A percentile compares a stretch with the other conserved stretches of the same genome.
Evolutionary conservation across 1,140 invertebrate species (phyloP).

Genomic region (Ganaspis sp.): DNA sequence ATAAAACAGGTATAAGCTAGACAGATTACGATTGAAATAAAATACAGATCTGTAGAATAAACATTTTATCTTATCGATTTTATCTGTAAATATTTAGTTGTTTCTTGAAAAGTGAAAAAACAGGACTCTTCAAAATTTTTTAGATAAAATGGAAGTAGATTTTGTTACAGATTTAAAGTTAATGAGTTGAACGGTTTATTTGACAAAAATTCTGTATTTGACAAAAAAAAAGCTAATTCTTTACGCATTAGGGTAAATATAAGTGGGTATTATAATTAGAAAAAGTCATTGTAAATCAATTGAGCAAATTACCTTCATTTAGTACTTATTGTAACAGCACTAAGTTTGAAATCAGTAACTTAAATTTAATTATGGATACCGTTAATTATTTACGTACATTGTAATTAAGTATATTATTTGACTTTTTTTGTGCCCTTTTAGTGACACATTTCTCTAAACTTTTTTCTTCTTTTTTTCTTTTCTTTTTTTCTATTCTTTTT

Average conservation of each 20-base stretch:
- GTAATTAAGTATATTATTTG: no score
- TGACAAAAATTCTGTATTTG: no score
- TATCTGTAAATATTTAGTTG: constrained; percentile 3
- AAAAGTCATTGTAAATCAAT: background rate
- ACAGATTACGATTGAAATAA: background rate
- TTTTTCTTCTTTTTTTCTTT: no score
- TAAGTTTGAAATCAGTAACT: no score
- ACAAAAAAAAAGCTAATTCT: background rate
- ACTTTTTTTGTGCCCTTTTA: no score
- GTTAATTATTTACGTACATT: no score
- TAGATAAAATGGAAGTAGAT: background rate
- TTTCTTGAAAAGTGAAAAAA: background rate
- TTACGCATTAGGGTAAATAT: background rate
- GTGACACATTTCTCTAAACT: no score
- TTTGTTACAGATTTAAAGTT: background rate
- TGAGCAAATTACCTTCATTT: background rate
- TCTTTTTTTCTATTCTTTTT: no score
- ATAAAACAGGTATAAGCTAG: background rate
- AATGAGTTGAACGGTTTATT: background rate
- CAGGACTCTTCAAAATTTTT: background rate
- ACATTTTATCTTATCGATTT: background rate
- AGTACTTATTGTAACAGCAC: no score
- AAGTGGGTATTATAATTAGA: background rate
- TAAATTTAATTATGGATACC: no score
- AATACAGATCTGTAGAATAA: background rate